Conservation (phyloP, 2,113 vertebrate genomes). For the Passerina amoena region DNA sequence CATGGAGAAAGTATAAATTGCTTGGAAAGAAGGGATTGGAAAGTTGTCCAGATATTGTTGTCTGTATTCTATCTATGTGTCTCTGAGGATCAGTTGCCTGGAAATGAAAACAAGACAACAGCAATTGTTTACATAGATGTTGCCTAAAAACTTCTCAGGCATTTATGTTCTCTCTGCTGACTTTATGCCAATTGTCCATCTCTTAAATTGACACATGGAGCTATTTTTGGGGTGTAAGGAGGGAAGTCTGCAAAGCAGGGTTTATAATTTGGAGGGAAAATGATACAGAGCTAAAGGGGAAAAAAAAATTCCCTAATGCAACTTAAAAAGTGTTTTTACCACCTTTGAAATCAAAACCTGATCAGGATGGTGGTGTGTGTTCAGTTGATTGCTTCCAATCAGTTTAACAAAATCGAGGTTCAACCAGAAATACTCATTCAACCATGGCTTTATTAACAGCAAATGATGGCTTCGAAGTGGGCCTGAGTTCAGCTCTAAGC, state of each 20-base stretch:
- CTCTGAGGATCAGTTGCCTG: slow-evolving; percentile 36
- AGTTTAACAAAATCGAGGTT: neutral
- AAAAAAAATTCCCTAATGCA: fast-evolving
- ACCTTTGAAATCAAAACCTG: neutral
- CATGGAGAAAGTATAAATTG: neutral
- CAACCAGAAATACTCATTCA: neutral
- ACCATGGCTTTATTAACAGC: neutral
- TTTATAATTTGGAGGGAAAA: neutral
- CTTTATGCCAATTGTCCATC: neutral
- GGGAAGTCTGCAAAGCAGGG: neutral
- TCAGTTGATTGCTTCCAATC: neutral
- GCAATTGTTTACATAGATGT: slow-evolving; percentile 39
- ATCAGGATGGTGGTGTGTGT: neutral
- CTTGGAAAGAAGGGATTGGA: neutral
- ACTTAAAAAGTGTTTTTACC: neutral
- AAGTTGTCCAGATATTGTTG: slow-evolving; percentile 10
- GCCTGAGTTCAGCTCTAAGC: neutral
- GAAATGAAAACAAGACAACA: slow-evolving; percentile 56
- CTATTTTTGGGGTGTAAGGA: neutral
- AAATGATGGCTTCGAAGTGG: neutral
- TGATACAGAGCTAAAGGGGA: neutral
- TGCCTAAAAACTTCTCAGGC: neutral
- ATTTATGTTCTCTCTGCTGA: neutral
- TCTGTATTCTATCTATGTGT: neutral
- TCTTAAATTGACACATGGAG: neutral